Evolutionary conservation across 2,888 invertebrate genomes (phyloP).

Genomic region (Brachyptera putata): DNA sequence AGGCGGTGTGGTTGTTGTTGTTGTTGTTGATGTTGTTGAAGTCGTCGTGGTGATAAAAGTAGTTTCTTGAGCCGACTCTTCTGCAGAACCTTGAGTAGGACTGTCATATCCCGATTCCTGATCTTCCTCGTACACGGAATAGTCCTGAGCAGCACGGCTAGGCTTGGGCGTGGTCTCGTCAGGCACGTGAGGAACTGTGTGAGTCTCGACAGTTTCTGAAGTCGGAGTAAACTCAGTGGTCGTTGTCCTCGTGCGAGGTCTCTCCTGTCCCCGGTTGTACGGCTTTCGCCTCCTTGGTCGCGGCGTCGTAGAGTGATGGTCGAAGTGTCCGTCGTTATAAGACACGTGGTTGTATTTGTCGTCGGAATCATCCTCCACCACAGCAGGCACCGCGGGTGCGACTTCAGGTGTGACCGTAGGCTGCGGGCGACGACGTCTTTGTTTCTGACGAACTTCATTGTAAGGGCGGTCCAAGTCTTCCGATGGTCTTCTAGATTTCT

Average conservation of each 20-base stretch:
- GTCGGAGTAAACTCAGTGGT: neutral
- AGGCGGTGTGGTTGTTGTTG: neutral
- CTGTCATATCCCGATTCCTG: neutral
- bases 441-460: slow-evolving; percentile 11
- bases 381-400: neutral
- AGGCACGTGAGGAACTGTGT: neutral
- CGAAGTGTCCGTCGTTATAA: neutral
- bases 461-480: neutral
- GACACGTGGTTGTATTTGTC: slow-evolving; percentile 6
- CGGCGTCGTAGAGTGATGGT: neutral
- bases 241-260: neutral
- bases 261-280: slow-evolving; percentile 7
- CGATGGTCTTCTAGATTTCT: neutral
- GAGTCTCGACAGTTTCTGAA: neutral
- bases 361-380: neutral
- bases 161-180: neutral
- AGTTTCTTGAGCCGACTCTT: neutral
- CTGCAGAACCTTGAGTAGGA: neutral
- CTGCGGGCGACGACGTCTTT: slow-evolving; percentile 8
- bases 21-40: neutral
- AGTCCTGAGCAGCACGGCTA: neutral
- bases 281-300: slow-evolving; percentile 2
- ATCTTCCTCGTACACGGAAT: neutral
- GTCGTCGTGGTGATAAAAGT: neutral
- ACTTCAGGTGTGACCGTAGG: neutral